Conservation (phyloP, 2,888 invertebrate genomes). For the Leptinotarsa tumamoca region DNA sequence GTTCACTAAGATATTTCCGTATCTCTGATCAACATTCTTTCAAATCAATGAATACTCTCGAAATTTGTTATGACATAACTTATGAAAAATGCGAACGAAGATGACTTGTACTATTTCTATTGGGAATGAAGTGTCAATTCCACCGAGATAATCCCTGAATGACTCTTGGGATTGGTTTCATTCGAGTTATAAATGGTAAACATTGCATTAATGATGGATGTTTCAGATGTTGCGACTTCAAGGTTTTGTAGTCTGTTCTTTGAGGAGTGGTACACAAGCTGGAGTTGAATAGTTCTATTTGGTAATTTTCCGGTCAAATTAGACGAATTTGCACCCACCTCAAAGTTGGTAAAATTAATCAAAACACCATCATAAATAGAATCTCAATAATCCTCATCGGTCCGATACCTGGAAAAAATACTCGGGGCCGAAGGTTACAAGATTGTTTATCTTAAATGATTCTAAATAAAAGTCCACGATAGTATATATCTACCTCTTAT, state of each 20-base stretch:
- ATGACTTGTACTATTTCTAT: conserved; percentile 56
- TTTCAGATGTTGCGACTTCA: conserved; percentile 32
- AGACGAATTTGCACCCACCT: no score
- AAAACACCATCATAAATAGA: no score
- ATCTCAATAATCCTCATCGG: no score
- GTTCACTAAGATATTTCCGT: conserved; percentile 18
- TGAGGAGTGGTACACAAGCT: neutral
- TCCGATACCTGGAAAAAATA: no score
- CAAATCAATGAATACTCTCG: conserved; percentile 55
- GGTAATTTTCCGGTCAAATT: no score
- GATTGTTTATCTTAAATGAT: no score
- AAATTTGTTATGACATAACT: conserved; percentile 59
- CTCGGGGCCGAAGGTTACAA: no score
- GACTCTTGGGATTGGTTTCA: conserved; percentile 34
- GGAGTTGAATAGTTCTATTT: neutral
- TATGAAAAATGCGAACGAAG: conserved; percentile 58
- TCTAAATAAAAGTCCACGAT: no score
- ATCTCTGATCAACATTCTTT: conserved; percentile 48
- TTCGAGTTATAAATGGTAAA: conserved; percentile 32
- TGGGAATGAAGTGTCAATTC: conserved; percentile 53
- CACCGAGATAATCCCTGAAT: conserved; percentile 41
- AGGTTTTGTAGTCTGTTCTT: neutral
- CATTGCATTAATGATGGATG: conserved; percentile 36
- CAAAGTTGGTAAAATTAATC: no score
- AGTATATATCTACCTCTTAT: no score